Conservation (phyloP, 2,113 vertebrate species). For the Pachycephala philippinensis region DNA sequence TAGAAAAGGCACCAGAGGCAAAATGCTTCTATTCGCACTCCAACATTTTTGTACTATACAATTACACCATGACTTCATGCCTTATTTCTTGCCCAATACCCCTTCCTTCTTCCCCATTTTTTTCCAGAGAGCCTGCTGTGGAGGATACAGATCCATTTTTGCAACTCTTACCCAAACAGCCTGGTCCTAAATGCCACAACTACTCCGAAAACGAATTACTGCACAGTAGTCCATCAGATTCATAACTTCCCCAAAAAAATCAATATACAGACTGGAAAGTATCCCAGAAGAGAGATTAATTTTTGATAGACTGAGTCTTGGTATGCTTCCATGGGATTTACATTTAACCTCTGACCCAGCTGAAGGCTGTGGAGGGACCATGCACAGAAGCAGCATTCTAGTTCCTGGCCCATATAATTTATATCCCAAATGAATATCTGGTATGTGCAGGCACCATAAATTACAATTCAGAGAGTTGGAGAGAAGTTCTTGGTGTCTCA, state of each 20-base stretch:
- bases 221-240: not conserved
- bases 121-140: not conserved
- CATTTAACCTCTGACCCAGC: not conserved
- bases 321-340: not conserved
- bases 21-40: not conserved
- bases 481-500: not conserved
- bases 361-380: not conserved
- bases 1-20: not conserved
- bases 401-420: not conserved
- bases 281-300: not conserved
- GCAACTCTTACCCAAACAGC: not conserved
- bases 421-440: not conserved
- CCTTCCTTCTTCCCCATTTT: not conserved
- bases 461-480: not conserved
- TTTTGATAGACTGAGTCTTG: not conserved
- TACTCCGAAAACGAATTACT: not conserved
- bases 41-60: not conserved
- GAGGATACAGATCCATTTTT: not conserved
- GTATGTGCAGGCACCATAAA: not conserved
- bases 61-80: not conserved
- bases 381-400: not conserved
- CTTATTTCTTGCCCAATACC: not conserved
- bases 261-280: not conserved
- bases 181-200: not conserved
- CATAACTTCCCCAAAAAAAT: not conserved